Conservation (phyloP, 1,140 invertebrate species). For the Rhysida immarginata region DNA sequence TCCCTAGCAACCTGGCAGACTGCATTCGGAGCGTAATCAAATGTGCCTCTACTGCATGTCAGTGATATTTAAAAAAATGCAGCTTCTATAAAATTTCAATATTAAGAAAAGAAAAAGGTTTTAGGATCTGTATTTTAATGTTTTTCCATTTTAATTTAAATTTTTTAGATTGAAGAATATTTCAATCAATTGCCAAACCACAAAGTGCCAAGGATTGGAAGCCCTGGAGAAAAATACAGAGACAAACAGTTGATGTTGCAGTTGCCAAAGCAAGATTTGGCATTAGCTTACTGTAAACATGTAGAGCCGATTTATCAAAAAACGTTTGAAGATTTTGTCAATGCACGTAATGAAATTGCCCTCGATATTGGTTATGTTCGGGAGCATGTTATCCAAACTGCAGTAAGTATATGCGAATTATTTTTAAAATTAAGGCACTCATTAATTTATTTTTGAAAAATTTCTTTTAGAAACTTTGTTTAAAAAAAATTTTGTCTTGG, state of each 20-base stretch:
- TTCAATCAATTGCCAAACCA: slow-evolving; percentile 57
- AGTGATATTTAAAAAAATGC: too few species aligned
- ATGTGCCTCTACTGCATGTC: too few species aligned
- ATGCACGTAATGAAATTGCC: slow-evolving; percentile 80
- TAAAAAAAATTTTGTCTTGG: too few species aligned
- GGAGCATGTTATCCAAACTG: slow-evolving; percentile 31
- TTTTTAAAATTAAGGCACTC: slow-evolving; percentile 1
- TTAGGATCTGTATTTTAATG: too few species aligned
- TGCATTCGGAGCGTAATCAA: too few species aligned
- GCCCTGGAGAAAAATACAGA: slow-evolving; percentile 57
- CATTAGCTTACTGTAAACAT: slow-evolving; percentile 72
- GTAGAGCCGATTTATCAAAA: slow-evolving; percentile 49
- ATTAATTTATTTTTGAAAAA: too few species aligned
- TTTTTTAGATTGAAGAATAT: slow-evolving; percentile 44
- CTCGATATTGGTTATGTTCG: slow-evolving; percentile 76
- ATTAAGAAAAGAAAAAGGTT: too few species aligned
- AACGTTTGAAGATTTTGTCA: slow-evolving; percentile 75
- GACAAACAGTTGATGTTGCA: slow-evolving; percentile 72
- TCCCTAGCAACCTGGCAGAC: too few species aligned
- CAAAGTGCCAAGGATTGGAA: slow-evolving; percentile 57
- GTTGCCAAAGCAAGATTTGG: slow-evolving; percentile 86
- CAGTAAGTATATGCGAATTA: too few species aligned
- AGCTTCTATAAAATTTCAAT: too few species aligned
- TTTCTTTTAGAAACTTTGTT: too few species aligned
- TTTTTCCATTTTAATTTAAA: too few species aligned